Conservation (phyloP, 2,113 vertebrate species). For the Trichechus manatus region DNA sequence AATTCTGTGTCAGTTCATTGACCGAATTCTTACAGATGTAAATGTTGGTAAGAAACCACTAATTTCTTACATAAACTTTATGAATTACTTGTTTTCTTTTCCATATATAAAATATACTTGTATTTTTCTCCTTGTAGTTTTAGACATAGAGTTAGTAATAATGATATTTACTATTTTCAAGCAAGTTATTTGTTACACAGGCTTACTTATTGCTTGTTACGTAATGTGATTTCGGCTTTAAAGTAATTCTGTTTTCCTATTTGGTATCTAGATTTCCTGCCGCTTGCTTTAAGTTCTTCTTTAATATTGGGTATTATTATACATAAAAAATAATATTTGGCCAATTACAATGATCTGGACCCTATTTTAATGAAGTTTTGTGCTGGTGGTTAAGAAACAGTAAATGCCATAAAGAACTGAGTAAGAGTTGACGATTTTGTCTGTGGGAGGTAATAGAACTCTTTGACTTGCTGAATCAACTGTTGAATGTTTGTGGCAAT, state of each 20-base stretch:
- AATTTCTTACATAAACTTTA: not conserved
- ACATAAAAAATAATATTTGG: slow-evolving; percentile 24
- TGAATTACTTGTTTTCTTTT: slow-evolving; percentile 43
- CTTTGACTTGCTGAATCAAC: not conserved
- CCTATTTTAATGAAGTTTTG: slow-evolving; percentile 39
- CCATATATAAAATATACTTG: not conserved
- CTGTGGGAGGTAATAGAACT: not conserved
- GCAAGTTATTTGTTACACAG: slow-evolving; percentile 3
- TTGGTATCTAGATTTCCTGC: slow-evolving; percentile 41
- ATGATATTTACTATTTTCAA: slow-evolving; percentile 40
- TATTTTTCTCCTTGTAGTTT: slow-evolving; percentile 47
- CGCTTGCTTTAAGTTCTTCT: slow-evolving; percentile 41
- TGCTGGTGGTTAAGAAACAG: not conserved
- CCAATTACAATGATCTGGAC: not conserved
- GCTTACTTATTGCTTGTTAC: slow-evolving; percentile 15
- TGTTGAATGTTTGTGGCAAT: not conserved
- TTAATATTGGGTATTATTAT: not conserved
- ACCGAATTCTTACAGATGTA: slow-evolving; percentile 97
- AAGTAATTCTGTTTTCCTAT: slow-evolving; percentile 41
- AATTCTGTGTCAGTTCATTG: slow-evolving; percentile 98
- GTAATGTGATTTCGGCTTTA: slow-evolving; percentile 38
- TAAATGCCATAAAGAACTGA: not conserved
- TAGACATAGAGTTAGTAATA: slow-evolving; percentile 44
- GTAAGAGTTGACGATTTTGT: not conserved
- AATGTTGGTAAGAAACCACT: slow-evolving; percentile 93